Percentiles rank a stretch among this genome's conserved stretches.
phyloP scores from a whole-genome alignment of 2,888 invertebrate species.

The Sphinx pinastri region DNA sequence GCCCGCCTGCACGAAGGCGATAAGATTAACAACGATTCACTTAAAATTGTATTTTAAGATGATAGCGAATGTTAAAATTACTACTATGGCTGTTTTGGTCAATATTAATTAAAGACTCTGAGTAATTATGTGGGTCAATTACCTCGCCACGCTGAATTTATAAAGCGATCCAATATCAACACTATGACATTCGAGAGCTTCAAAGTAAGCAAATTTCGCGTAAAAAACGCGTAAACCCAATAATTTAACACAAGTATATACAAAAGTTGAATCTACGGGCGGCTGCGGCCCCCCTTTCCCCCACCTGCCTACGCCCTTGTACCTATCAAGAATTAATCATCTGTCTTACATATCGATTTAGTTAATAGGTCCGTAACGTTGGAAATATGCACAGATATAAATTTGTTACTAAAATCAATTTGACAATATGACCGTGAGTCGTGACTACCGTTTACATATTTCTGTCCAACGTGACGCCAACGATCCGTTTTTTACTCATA shows the following conservation, averaged over 20 bases:
- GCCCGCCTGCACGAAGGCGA: no score
- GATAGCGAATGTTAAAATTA: background rate
- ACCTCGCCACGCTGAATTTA: conserved; percentile 34
- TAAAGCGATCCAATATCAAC: conserved; percentile 12
- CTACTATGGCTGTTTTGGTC: conserved; percentile 13
- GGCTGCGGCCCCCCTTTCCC: no score
- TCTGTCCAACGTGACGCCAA: conserved; percentile 12
- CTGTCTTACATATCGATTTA: background rate
- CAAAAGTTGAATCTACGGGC: no score
- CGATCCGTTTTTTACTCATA: conserved; percentile 13
- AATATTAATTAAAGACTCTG: conserved; percentile 8
- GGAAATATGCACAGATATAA: background rate
- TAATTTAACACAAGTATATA: background rate
- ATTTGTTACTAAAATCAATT: background rate
- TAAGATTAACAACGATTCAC: background rate
- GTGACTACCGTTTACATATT: background rate
- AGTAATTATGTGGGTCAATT: conserved; percentile 36
- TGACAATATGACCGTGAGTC: background rate
- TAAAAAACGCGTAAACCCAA: background rate
- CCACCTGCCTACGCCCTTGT: no score
- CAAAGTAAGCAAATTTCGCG: background rate
- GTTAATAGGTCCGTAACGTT: background rate
- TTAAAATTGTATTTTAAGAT: background rate
- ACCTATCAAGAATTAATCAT: no score
- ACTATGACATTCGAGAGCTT: background rate